These are phyloP conservation scores for Poecilobothrus nobilitatus DNA, from an alignment of 2,888 invertebrate genomes.

Conservation along the genomic window DNA sequence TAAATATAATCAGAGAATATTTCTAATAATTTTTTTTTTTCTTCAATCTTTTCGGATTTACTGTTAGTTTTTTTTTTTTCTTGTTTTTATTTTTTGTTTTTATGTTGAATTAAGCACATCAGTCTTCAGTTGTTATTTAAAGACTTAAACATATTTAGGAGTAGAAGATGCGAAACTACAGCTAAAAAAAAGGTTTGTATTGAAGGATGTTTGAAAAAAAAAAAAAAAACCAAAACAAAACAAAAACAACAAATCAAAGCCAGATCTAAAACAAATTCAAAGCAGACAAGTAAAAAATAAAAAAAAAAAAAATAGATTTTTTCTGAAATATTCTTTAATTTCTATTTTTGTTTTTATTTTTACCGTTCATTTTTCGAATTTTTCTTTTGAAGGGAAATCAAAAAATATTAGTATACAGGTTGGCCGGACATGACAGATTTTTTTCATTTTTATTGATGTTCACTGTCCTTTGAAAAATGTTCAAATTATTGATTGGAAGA, in stretches of 20 bases:
- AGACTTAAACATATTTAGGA: neutral
- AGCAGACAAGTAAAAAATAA: neutral
- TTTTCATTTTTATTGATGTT: neutral
- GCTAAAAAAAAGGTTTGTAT: too few species aligned
- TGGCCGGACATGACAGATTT: conserved; percentile 1
- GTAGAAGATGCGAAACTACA: too few species aligned
- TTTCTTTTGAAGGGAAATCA: neutral
- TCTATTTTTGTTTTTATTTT: neutral
- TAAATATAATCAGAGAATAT: neutral
- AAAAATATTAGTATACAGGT: conserved; percentile 1
- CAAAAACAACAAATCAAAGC: too few species aligned
- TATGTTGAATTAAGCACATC: neutral
- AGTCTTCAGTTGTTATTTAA: neutral
- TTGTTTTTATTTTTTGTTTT: neutral
- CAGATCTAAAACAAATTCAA: too few species aligned
- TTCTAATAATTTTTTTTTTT: too few species aligned
- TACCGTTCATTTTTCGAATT: neutral
- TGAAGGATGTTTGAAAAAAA: too few species aligned
- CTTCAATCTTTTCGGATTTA: neutral
- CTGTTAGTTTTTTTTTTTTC: neutral
- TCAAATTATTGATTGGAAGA: neutral
- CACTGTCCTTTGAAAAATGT: neutral
- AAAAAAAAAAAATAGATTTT: neutral
- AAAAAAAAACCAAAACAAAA: too few species aligned
- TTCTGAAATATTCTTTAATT: neutral